Percentiles rank a stretch among this genome's conserved stretches.
These are phyloP conservation scores for Troides helena DNA, from an alignment of 2,888 invertebrate species.

Conservation along the genomic window DNA sequence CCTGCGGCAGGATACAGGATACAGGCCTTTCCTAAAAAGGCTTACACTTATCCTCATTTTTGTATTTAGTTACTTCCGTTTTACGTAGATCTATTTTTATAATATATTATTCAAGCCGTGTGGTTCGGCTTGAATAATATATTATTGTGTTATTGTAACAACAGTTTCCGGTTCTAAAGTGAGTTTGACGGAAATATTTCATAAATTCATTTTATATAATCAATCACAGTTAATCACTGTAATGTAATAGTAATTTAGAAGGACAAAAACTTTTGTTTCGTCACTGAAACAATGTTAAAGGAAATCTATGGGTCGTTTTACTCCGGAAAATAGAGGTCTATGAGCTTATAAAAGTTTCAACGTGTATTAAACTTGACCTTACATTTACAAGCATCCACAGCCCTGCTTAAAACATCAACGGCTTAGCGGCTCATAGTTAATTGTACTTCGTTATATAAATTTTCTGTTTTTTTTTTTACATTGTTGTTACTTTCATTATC, in stretches of 20 bases:
- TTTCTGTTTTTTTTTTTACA: neutral
- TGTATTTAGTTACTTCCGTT: no score
- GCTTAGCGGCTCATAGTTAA: neutral
- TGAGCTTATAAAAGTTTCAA: neutral
- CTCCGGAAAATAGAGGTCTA: neutral
- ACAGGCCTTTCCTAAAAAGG: neutral
- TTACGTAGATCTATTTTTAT: no score
- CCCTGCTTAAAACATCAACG: neutral
- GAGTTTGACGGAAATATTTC: no score
- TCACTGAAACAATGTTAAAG: neutral
- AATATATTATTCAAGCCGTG: no score
- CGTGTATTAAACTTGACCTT: constrained; percentile 4
- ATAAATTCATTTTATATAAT: no score
- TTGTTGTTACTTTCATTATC: neutral
- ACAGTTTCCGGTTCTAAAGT: no score
- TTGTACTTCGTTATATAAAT: neutral
- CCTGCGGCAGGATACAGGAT: neutral
- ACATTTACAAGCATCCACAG: neutral
- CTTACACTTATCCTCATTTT: no score
- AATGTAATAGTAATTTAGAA: neutral
- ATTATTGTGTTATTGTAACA: no score
- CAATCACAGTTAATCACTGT: no score
- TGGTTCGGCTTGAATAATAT: no score
- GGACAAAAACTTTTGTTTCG: neutral
- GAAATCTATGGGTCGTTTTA: neutral